phyloP scores from a whole-genome alignment of 2,797 vertebrate species.

The Tympanoctomys barrerae region DNA sequence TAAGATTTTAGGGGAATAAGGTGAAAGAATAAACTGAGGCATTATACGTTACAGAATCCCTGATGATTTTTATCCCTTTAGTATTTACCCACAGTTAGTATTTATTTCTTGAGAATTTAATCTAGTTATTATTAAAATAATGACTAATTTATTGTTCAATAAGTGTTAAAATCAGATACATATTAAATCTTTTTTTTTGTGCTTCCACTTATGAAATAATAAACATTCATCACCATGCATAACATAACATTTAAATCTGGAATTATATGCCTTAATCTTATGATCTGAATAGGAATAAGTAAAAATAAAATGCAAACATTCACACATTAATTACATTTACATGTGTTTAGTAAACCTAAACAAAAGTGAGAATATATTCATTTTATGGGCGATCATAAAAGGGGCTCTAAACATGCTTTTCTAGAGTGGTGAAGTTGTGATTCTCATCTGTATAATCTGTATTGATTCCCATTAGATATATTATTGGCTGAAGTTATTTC shows the following conservation, averaged over 20 bases:
- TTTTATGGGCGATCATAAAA: not conserved
- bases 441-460: not conserved
- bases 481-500: constrained; percentile 12
- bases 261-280: constrained; percentile 17
- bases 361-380: not conserved
- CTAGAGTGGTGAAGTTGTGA: not conserved
- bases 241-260: not conserved
- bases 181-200: not conserved
- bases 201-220: not conserved
- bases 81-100: not conserved
- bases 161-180: not conserved
- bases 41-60: not conserved
- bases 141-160: no score
- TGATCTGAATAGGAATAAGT: constrained; percentile 3
- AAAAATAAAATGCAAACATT: not conserved
- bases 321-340: not conserved
- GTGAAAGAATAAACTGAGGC: not conserved
- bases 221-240: not conserved
- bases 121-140: not conserved
- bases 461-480: constrained; percentile 8
- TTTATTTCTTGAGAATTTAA: not conserved
- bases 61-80: not conserved
- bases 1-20: not conserved
- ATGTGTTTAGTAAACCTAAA: not conserved
- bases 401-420: not conserved